Conservation (phyloP, 2,888 invertebrate species). For the Protonemura montana region DNA sequence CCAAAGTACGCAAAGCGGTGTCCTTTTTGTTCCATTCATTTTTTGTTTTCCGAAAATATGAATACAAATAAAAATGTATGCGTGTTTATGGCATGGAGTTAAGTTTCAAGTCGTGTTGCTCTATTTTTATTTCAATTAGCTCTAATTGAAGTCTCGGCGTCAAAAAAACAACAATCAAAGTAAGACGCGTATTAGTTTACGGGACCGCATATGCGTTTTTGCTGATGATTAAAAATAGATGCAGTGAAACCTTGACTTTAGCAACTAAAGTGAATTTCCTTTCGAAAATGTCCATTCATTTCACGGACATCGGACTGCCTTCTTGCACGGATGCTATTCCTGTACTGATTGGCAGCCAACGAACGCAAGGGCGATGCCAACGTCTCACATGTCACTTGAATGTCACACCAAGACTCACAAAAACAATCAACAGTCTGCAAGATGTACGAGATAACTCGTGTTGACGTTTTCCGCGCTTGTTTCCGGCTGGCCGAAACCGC, state of each 20-base stretch:
- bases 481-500: neutral
- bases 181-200: too few species aligned
- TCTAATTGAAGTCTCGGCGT: too few species aligned
- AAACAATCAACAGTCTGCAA: neutral
- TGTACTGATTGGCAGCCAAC: neutral
- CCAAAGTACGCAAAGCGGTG: neutral
- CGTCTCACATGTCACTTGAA: neutral
- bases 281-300: neutral
- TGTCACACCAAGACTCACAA: neutral
- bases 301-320: neutral
- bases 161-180: too few species aligned
- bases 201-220: too few species aligned
- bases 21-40: too few species aligned
- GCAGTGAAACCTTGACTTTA: neutral
- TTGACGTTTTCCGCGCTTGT: neutral
- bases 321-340: neutral
- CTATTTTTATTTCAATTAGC: too few species aligned
- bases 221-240: too few species aligned
- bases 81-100: too few species aligned
- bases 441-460: neutral
- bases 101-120: too few species aligned
- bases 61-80: too few species aligned
- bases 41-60: too few species aligned
- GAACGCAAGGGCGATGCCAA: neutral
- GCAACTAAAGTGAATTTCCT: neutral